Conservation (phyloP, 2,113 vertebrate species). For the Oryzias javanicus region DNA sequence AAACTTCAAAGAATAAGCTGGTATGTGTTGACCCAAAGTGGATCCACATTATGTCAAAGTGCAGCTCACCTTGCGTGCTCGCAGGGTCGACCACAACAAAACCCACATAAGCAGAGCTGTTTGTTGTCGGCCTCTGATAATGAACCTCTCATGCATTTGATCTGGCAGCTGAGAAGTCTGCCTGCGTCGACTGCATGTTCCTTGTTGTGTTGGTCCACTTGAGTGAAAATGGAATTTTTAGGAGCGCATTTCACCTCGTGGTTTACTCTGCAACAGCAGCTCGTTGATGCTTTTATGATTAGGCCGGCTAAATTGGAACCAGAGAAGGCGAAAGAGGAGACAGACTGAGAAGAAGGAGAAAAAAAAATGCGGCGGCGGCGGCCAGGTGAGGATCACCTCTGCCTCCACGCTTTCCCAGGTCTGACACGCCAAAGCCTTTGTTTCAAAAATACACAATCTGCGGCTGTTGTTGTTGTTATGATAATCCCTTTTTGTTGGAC, state of each 20-base stretch:
- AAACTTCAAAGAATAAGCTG: constrained; percentile 22
- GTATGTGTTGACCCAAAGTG: constrained; percentile 3
- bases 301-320: constrained; percentile 70
- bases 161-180: constrained; percentile 50
- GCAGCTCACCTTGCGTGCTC: constrained; percentile 34
- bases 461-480: constrained; percentile 59
- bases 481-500: constrained; percentile 32
- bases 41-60: constrained; percentile 30
- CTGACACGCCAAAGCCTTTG: constrained; percentile 32
- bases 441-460: constrained; percentile 33
- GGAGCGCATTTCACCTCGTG: constrained; percentile 62
- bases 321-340: constrained; percentile 38
- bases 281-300: constrained; percentile 72
- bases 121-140: constrained; percentile 60
- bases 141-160: constrained; percentile 55
- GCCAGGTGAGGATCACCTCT: constrained; percentile 28
- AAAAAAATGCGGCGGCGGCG: neutral
- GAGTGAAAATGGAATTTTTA: constrained; percentile 70
- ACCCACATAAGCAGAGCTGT: constrained; percentile 38
- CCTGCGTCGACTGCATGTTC: constrained; percentile 41
- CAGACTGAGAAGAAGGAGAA: constrained; percentile 12
- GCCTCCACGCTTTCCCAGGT: constrained; percentile 28
- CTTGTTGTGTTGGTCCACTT: constrained; percentile 65
- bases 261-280: constrained; percentile 54
- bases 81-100: constrained; percentile 33